A percentile compares a stretch with the other conserved stretches of the same genome.
Evolutionary conservation across 2,797 vertebrate species (phyloP).

Genomic region (Typhlichthys subterraneus): DNA sequence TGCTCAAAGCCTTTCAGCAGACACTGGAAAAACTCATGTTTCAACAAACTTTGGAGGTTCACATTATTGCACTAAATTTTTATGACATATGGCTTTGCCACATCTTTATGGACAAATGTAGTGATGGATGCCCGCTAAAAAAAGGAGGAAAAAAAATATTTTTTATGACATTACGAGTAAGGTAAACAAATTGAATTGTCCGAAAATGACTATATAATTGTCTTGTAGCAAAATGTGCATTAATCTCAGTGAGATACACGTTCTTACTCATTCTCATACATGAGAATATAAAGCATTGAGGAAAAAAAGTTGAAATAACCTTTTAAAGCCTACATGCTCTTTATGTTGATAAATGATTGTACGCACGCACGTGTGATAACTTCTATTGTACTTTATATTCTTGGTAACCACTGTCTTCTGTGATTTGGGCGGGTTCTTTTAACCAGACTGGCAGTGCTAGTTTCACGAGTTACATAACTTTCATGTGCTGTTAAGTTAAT

Average conservation of each 20-base stretch:
- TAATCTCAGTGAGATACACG: constrained; percentile 99
- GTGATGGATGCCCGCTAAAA: constrained; percentile 86
- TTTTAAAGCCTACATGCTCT: constrained; percentile 92
- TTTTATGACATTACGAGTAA: constrained; percentile 87
- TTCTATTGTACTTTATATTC: constrained; percentile 95
- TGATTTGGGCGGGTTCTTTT: constrained; percentile 90
- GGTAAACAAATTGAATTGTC: constrained; percentile 85
- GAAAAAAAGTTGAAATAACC: constrained; percentile 77
- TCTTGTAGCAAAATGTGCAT: constrained; percentile 99
- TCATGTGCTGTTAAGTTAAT: constrained; percentile 93
- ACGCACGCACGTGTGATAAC: constrained; percentile 95
- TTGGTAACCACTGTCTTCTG: constrained; percentile 94
- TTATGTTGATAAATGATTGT: constrained; percentile 99
- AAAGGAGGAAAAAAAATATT: constrained; percentile 54
- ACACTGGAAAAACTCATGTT: constrained; percentile 83
- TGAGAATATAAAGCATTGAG: constrained; percentile 96
- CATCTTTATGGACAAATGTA: constrained; percentile 95
- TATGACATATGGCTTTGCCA: constrained; percentile 94
- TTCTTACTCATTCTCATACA: constrained; percentile 99
- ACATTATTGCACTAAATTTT: constrained; percentile 98
- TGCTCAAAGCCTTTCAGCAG: constrained; percentile 77
- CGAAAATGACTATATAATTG: constrained; percentile 92
- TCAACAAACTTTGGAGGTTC: constrained; percentile 92
- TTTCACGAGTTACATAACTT: constrained; percentile 86
- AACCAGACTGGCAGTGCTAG: constrained; percentile 87